A percentile compares a stretch with the other conserved stretches of the same genome.
These are phyloP conservation scores for Sciurus carolinensis DNA, from an alignment of 2,797 vertebrate species.

Conservation along the genomic window DNA sequence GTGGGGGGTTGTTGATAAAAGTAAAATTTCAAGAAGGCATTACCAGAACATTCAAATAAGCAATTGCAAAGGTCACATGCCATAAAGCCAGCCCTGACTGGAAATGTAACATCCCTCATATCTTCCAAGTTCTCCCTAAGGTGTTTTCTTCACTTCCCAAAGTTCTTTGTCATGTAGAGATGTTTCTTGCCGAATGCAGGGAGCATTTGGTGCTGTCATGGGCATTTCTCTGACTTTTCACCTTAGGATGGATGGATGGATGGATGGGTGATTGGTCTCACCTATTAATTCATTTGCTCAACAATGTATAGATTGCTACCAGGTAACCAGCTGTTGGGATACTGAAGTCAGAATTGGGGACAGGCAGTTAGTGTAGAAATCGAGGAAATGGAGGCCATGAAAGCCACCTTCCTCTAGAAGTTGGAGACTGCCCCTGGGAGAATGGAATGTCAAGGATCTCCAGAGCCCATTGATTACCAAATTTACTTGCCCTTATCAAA, in stretches of 20 bases:
- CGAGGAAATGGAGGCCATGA: too few species aligned
- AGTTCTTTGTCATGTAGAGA: background rate
- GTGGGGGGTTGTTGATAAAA: background rate
- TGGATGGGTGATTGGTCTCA: too few species aligned
- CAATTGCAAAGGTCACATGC: background rate
- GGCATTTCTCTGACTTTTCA: background rate
- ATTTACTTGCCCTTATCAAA: too few species aligned
- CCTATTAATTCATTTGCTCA: background rate
- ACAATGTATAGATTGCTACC: background rate
- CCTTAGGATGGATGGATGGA: background rate
- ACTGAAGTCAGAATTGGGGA: too few species aligned
- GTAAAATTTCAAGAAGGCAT: background rate
- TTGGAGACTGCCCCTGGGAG: too few species aligned
- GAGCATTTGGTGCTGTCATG: background rate
- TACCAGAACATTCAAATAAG: background rate
- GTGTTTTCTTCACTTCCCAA: background rate
- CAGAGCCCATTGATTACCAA: too few species aligned
- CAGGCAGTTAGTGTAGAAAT: too few species aligned
- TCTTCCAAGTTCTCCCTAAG: background rate
- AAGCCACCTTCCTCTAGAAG: too few species aligned
- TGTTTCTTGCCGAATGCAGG: background rate
- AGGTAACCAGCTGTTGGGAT: background rate
- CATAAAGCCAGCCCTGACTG: background rate
- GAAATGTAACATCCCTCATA: background rate
- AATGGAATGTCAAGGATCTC: too few species aligned